phyloP scores from a whole-genome alignment of 64 coral and sea anemone species.

The Acropora tenuis region DNA sequence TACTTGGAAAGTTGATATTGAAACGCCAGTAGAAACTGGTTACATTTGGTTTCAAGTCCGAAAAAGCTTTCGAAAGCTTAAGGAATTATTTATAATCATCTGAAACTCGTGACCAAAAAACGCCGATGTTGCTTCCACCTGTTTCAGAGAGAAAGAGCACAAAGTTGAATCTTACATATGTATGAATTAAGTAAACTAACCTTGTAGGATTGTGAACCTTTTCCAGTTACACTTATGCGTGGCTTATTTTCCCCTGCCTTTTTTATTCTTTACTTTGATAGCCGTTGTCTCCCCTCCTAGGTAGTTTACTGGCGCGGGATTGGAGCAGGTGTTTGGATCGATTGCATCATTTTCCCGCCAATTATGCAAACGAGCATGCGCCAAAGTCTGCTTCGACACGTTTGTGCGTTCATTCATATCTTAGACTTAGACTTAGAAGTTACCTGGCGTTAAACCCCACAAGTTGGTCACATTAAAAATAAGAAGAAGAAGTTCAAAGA shows the following conservation, averaged over 20 bases:
- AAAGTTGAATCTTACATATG: not conserved
- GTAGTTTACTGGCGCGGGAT: no score
- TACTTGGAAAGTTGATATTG: no score
- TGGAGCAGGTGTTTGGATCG: not conserved
- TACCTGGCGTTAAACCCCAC: not conserved
- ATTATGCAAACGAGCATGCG: not conserved
- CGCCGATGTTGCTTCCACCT: not conserved
- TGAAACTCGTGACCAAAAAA: not conserved
- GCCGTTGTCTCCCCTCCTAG: no score
- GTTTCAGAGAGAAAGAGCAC: not conserved
- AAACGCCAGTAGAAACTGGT: not conserved
- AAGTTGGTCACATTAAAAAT: not conserved
- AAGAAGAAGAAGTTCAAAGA: not conserved
- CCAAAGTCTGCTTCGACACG: no score
- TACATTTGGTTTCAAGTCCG: not conserved
- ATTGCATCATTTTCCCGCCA: slow-evolving; percentile 44
- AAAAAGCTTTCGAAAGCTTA: not conserved
- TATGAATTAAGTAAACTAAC: no score
- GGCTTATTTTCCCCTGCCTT: no score
- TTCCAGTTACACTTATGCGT: no score
- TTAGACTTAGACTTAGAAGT: no score
- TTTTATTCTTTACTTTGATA: no score
- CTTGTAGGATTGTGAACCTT: no score
- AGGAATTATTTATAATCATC: not conserved
- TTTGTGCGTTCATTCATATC: slow-evolving; percentile 14